phyloP scores from a whole-genome alignment of 1,140 invertebrate species.

The Achatina immaculata region DNA sequence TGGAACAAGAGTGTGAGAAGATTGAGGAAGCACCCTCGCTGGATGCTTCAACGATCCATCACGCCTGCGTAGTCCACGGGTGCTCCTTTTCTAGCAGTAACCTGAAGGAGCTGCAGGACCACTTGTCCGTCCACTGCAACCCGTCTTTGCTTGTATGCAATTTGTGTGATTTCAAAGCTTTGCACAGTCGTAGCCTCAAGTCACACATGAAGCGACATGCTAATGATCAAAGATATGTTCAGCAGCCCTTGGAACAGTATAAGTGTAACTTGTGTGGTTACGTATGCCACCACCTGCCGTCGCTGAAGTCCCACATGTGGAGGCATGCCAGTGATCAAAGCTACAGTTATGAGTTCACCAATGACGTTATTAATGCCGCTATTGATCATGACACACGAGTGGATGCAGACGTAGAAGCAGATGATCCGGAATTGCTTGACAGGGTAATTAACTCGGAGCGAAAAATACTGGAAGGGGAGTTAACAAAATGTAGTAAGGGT shows the following conservation, averaged over 20 bases:
- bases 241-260: constrained; percentile 70
- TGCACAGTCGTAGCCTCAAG: constrained; percentile 67
- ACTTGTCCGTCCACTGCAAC: constrained; percentile 51
- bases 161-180: constrained; percentile 68
- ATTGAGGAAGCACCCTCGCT: not conserved
- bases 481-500: constrained; percentile 43
- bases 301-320: constrained; percentile 72
- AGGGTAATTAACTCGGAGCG: constrained; percentile 51
- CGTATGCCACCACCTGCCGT: constrained; percentile 70
- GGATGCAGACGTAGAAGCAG: constrained; percentile 49
- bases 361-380: constrained; percentile 70
- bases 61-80: constrained; percentile 26
- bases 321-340: constrained; percentile 68
- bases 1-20: not conserved
- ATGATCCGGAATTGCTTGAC: constrained; percentile 53
- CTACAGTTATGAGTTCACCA: constrained; percentile 69
- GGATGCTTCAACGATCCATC: not conserved
- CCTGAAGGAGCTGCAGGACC: constrained; percentile 31
- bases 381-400: constrained; percentile 67
- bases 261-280: constrained; percentile 71
- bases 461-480: constrained; percentile 56
- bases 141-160: constrained; percentile 61
- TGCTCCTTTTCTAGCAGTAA: constrained; percentile 27
- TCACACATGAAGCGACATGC: constrained; percentile 70
- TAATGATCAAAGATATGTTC: constrained; percentile 69